phyloP scores from a whole-genome alignment of 35 echinoderm and acorn worm species.

The Anneissia japonica region DNA sequence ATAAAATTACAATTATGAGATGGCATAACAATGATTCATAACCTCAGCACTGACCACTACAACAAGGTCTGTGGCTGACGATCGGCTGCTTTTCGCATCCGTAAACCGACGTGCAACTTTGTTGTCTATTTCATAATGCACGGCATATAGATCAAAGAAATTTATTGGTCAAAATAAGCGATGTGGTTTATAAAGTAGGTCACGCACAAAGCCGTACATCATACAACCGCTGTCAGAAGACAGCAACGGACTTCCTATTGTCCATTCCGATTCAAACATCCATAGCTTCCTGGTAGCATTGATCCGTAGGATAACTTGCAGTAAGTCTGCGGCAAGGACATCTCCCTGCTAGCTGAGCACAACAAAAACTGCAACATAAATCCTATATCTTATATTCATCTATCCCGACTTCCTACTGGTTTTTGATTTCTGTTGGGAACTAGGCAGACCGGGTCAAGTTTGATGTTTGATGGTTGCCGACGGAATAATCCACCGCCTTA shows the following conservation, averaged over 20 bases:
- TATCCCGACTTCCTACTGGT: not conserved
- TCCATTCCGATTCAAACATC: not conserved
- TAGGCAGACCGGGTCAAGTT: not conserved
- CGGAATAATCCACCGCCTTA: not conserved
- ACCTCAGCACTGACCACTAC: not conserved
- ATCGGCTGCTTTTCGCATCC: not conserved
- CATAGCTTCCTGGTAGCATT: not conserved
- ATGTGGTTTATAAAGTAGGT: not conserved
- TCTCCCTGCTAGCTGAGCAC: not conserved
- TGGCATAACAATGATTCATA: not conserved
- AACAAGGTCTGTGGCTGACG: not conserved
- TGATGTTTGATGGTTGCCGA: not conserved
- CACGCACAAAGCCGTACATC: not conserved
- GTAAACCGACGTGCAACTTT: not conserved
- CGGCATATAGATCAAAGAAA: not conserved
- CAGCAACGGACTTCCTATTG: not conserved
- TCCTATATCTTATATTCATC: not conserved
- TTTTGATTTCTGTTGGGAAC: not conserved
- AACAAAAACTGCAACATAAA: not conserved
- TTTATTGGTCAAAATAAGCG: not conserved
- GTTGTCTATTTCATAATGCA: no score
- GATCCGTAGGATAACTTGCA: not conserved
- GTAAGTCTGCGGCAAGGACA: not conserved
- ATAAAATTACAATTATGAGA: no score
- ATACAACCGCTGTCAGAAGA: not conserved